A percentile compares a stretch with the other conserved stretches of the same genome.
phyloP scores from a whole-genome alignment of 2,797 vertebrate species.

The Artibeus jamaicensis region DNA sequence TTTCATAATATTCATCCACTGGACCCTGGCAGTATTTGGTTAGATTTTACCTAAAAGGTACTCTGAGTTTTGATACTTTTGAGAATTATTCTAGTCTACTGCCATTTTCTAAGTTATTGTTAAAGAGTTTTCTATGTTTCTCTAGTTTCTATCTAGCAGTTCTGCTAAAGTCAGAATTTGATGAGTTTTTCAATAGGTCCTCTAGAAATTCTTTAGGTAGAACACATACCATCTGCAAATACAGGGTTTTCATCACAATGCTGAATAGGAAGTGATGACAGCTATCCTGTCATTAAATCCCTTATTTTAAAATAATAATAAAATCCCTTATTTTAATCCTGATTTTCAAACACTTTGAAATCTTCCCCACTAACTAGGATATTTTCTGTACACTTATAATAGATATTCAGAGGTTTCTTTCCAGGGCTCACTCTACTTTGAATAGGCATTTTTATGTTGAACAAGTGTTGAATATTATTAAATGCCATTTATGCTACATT shows the following conservation, averaged over 20 bases:
- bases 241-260: not conserved
- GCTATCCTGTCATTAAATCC: not conserved
- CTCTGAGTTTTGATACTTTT: not conserved
- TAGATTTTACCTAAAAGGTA: not conserved
- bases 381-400: not conserved
- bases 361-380: not conserved
- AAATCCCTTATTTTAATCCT: not conserved
- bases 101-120: not conserved
- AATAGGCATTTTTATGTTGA: not conserved
- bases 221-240: not conserved
- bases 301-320: too few species aligned
- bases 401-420: not conserved
- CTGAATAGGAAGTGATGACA: not conserved
- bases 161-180: not conserved
- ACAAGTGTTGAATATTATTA: not conserved
- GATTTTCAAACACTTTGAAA: not conserved
- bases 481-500: not conserved
- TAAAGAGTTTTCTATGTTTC: not conserved
- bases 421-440: not conserved
- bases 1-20: not conserved
- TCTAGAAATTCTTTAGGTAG: not conserved
- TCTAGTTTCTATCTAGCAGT: not conserved
- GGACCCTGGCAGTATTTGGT: not conserved
- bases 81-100: not conserved
- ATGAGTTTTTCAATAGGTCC: not conserved